Evolutionary conservation across 2,797 vertebrate genomes (phyloP).

Genomic region (Nannoperca australis): DNA sequence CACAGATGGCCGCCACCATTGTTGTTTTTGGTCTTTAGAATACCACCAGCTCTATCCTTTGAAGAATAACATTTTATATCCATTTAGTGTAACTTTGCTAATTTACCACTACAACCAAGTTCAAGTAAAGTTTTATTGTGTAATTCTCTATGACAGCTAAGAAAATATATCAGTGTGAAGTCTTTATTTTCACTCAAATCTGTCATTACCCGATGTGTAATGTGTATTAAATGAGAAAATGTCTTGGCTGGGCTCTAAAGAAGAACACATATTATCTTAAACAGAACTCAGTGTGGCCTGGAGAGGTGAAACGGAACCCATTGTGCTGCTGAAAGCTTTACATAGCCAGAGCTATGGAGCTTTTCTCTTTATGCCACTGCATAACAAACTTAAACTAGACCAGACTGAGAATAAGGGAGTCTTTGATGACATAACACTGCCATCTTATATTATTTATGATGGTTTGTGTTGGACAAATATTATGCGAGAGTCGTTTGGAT

Average conservation of each 20-base stretch:
- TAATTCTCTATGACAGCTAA: slow-evolving; percentile 10
- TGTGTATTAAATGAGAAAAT: slow-evolving; percentile 21
- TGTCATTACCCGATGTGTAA: slow-evolving; percentile 7
- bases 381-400: slow-evolving; percentile 58
- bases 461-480: slow-evolving; percentile 62
- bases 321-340: slow-evolving; percentile 49
- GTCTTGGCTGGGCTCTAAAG: slow-evolving; percentile 29
- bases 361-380: slow-evolving; percentile 44
- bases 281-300: slow-evolving; percentile 18
- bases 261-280: slow-evolving; percentile 32
- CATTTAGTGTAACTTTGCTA: slow-evolving; percentile 11
- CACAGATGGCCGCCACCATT: background rate
- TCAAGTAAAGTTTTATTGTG: background rate
- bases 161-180: slow-evolving; percentile 23
- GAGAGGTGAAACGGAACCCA: slow-evolving; percentile 33
- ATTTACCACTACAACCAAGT: background rate
- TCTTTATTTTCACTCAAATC: slow-evolving; percentile 34
- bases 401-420: slow-evolving; percentile 35
- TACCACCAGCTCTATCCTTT: background rate
- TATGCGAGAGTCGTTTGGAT: slow-evolving; percentile 40
- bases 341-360: slow-evolving; percentile 31
- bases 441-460: slow-evolving; percentile 61
- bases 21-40: slow-evolving; percentile 1
- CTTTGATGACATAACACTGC: slow-evolving; percentile 56
- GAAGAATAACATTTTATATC: background rate